A percentile compares a stretch with the other conserved stretches of the same genome.
Conservation (phyloP, 2,888 invertebrate genomes). For the Eudemis profundana region DNA sequence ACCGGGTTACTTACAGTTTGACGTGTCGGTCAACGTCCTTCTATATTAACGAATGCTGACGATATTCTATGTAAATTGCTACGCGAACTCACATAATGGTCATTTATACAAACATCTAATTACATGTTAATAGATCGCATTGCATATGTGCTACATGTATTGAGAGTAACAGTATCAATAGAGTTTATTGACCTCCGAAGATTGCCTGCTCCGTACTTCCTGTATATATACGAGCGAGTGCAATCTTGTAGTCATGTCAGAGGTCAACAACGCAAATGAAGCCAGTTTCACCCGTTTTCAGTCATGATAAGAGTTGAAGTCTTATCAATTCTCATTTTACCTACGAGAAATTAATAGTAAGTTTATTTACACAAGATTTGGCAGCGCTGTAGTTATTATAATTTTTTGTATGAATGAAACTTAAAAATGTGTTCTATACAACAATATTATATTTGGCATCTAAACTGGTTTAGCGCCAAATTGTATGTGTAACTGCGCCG, state of each 20-base stretch:
- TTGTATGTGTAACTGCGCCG: too few species aligned
- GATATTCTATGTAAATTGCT: slow-evolving; percentile 35
- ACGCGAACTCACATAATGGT: slow-evolving; percentile 9
- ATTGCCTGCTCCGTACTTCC: slow-evolving; percentile 26
- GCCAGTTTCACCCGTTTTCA: slow-evolving; percentile 24
- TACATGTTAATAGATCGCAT: slow-evolving; percentile 30
- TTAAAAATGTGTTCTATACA: too few species aligned
- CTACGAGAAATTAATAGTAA: not conserved
- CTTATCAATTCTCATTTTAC: slow-evolving; percentile 12
- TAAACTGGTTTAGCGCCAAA: too few species aligned
- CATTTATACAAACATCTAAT: slow-evolving; percentile 29
- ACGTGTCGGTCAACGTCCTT: slow-evolving; percentile 35
- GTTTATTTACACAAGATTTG: too few species aligned
- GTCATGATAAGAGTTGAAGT: slow-evolving; percentile 10
- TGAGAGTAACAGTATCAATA: slow-evolving; percentile 23
- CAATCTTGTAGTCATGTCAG: slow-evolving; percentile 27
- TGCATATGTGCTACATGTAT: not conserved
- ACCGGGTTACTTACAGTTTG: slow-evolving; percentile 16
- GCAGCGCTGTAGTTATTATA: too few species aligned
- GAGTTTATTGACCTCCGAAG: slow-evolving; percentile 37
- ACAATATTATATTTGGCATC: too few species aligned
- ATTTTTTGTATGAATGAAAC: too few species aligned
- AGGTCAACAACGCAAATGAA: slow-evolving; percentile 31
- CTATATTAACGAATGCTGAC: slow-evolving; percentile 28
- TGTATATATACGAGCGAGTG: slow-evolving; percentile 18